Base-by-base conservation (phyloP, 2,888 invertebrate species). In the Eristalis intricaria region DNA sequence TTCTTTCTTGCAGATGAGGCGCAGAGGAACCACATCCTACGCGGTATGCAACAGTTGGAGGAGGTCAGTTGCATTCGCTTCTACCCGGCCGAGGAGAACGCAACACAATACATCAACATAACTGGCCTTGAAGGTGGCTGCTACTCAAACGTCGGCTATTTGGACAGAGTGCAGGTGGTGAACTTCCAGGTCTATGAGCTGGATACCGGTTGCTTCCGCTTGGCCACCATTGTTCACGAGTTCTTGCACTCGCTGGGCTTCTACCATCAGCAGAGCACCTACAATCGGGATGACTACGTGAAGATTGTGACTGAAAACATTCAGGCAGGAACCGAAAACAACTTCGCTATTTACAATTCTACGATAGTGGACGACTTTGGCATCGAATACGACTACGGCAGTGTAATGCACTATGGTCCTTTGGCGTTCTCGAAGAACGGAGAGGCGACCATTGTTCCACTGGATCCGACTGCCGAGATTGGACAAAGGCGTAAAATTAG, bases 321-420 rank as follows among this genome's bases (percentile, higher is more conserved):
- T 22, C n/a, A 91, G 91, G 78, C 91, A 94, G 96, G 95, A 1
- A 94, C 94, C 4, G 94, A 95, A 89, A 93, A 93, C 71, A 97
- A 97, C 92, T 97, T 97, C 91, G 94, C 94, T 80, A 97, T 96
- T 91, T 94, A 95, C 0, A 93, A 94, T 29, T 91, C 93, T 2
- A 92, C 93, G 3, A 93, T 92, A n/a, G 94, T 95, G 0, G 94
- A 95, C 68, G 95, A 95, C 58, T 96, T 94, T 90, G 96, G 95
- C 1, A 94, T 96, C 80, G 93, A 94, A 0, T 97, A 97, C 90
- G 97, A 97, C 91, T 97, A 96, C 91, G 94, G 95, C 89, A 97
- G 96, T 89, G 96, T 97, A 3, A 96, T 97, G 96, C 97, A 97
- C 90, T 97, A 97, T 91, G 95, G 96, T 0, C 94, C 95, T 23